Base-by-base conservation (phyloP, 2,113 vertebrate genomes). In the Hippocampus comes region DNA sequence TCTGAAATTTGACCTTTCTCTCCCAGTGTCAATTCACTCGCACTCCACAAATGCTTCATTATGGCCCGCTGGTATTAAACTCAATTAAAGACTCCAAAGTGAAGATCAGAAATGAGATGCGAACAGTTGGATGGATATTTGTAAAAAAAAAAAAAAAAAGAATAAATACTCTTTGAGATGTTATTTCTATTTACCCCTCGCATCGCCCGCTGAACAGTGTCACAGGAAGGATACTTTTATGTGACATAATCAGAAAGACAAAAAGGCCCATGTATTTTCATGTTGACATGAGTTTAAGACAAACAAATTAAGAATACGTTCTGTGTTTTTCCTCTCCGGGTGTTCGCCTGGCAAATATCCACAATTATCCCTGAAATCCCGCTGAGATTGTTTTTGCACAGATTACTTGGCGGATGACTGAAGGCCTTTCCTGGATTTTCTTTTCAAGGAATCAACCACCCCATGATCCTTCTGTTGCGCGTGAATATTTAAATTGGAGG, bases 101-200 rank as follows among this genome's bases (percentile, higher is more conserved):
- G 42, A 73, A 81, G 56, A 75, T 71, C 82, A 79, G 84, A 77
- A 79, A 84, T 82, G 76, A 85, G 78, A 90, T 78, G 74, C 71
- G 81, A 90, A 78, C 83, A 87, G 85, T 77, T 53, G 84, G 86
- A 84, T 78, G 85, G 81, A 83, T 81, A 81, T 88, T 38, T 38
- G 5, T 38, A 38, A 38, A 38, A 38, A 34, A 34, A 30, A 34
- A 5, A 88, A 87, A 87, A 81, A 57, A 76, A 76, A 87, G 30
- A 34, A 34, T 30, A 3, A 30, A 30, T 30, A 30, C 30, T 30
- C 85, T 81, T 89, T 89, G 83, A 82, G 77, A 77, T 81, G 72
- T 84, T 88, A 88, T 89, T 82, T 87, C 73, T 68, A 27, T 84
- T 81, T 79, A 53, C 73, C 73, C 74, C 23, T 41, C 60, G 0